These are phyloP conservation scores for Acrocyrtus sp. DNA, from an alignment of 2,888 invertebrate species.

Conservation along the genomic window DNA sequence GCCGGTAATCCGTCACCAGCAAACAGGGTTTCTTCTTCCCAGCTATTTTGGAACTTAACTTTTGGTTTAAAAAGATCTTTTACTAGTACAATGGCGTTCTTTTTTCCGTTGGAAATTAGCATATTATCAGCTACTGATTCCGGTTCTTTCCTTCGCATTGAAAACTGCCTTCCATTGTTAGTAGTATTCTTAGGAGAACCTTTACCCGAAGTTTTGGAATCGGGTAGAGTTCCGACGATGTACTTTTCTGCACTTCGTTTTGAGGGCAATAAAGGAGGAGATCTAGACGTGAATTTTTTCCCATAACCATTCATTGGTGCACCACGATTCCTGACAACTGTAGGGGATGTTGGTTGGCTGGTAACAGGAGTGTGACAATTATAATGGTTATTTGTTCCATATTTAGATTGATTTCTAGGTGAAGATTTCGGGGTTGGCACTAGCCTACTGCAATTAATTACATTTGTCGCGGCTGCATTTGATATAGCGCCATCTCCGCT, in stretches of 20 bases:
- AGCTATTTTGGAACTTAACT: constrained; percentile 46
- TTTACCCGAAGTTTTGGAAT: constrained; percentile 32
- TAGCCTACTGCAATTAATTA: constrained; percentile 17
- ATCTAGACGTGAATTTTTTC: constrained; percentile 43
- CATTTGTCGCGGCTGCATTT: constrained; percentile 2
- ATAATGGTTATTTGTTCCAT: constrained; percentile 49
- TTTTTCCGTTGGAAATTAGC: constrained; percentile 30
- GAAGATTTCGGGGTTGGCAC: constrained; percentile 48
- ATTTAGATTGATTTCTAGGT: constrained; percentile 53
- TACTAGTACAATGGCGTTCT: constrained; percentile 57
- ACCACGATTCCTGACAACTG: not conserved
- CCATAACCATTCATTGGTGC: constrained; percentile 31
- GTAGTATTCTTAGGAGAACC: constrained; percentile 23
- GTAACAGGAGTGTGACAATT: constrained; percentile 19
- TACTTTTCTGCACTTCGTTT: constrained; percentile 32
- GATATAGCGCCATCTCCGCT: constrained; percentile 30
- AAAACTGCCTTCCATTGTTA: too few relatives aligned
- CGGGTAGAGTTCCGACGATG: constrained; percentile 37
- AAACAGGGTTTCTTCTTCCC: constrained; percentile 58
- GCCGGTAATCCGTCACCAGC: constrained; percentile 58
- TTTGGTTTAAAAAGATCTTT: constrained; percentile 53
- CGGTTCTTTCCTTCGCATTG: too few relatives aligned
- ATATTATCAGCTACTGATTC: constrained; percentile 32
- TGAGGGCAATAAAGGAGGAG: constrained; percentile 41
- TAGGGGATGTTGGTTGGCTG: constrained; percentile 22